phyloP scores from a whole-genome alignment of 2,888 invertebrate genomes.

The Philhelius pedissequus region DNA sequence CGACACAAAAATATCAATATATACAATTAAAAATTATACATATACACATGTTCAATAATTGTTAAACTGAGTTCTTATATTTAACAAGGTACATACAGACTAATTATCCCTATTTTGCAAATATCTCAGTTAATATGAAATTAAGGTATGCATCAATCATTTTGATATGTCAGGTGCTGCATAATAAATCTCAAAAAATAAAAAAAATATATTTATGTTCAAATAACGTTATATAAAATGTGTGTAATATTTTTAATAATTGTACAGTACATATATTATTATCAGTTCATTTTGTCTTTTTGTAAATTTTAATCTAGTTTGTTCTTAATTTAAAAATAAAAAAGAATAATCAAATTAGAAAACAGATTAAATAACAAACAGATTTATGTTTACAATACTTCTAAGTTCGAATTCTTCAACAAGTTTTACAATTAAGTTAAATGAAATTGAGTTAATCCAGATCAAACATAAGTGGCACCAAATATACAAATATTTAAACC shows the following conservation, averaged over 20 bases:
- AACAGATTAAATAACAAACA: not conserved
- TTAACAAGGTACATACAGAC: not conserved
- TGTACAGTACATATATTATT: not conserved
- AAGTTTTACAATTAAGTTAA: not conserved
- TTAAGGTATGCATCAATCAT: not conserved
- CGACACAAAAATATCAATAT: not conserved
- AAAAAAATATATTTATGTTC: too few species aligned
- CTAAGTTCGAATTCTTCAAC: not conserved
- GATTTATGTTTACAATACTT: not conserved
- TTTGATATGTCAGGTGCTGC: not conserved
- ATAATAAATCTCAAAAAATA: not conserved
- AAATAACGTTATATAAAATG: not conserved
- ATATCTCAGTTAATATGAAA: not conserved
- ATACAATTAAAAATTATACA: not conserved
- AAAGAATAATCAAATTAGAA: not conserved
- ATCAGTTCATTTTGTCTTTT: constrained; percentile 42
- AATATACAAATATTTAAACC: too few species aligned
- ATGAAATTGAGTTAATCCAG: too few species aligned
- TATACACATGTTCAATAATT: not conserved
- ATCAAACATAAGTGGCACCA: too few species aligned
- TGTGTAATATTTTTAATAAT: not conserved
- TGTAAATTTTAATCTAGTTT: not conserved
- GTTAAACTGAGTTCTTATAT: not conserved
- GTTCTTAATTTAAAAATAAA: not conserved
- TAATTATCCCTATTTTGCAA: not conserved